phyloP scores from a whole-genome alignment of 1,140 invertebrate species.

The Pantala flavescens region DNA sequence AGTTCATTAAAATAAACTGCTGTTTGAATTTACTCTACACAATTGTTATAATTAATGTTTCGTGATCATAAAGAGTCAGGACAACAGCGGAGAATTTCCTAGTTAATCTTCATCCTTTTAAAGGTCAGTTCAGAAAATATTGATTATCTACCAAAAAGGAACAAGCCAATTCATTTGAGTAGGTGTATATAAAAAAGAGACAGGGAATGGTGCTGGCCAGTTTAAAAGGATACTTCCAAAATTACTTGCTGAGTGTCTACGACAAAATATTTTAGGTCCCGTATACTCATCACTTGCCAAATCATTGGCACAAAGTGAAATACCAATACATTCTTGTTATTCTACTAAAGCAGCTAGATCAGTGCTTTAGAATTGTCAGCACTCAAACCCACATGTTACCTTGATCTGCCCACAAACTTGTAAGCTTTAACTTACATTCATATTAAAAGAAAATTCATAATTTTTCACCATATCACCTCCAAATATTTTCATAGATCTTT shows the following conservation, averaged over 20 bases:
- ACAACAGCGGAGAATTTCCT: not conserved
- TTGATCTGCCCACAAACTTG: not conserved
- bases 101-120: not conserved
- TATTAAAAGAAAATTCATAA: not conserved
- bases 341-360: not conserved
- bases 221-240: not conserved
- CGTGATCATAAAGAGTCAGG: not conserved
- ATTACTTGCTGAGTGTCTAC: slow-evolving; percentile 6
- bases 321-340: not conserved
- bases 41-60: no score
- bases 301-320: not conserved
- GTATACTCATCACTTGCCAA: slow-evolving; percentile 9
- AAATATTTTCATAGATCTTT: not conserved
- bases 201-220: not conserved
- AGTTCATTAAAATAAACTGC: no score
- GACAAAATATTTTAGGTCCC: slow-evolving; percentile 9
- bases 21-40: no score
- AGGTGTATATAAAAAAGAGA: slow-evolving; percentile 4
- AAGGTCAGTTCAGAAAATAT: slow-evolving; percentile 7
- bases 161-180: not conserved
- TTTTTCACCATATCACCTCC: not conserved
- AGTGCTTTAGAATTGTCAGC: not conserved
- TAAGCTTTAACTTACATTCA: not conserved
- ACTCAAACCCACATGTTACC: not conserved
- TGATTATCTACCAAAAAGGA: not conserved